These are phyloP conservation scores for Rhynchotus rufescens DNA, from an alignment of 2,797 vertebrate genomes.

Conservation along the genomic window DNA sequence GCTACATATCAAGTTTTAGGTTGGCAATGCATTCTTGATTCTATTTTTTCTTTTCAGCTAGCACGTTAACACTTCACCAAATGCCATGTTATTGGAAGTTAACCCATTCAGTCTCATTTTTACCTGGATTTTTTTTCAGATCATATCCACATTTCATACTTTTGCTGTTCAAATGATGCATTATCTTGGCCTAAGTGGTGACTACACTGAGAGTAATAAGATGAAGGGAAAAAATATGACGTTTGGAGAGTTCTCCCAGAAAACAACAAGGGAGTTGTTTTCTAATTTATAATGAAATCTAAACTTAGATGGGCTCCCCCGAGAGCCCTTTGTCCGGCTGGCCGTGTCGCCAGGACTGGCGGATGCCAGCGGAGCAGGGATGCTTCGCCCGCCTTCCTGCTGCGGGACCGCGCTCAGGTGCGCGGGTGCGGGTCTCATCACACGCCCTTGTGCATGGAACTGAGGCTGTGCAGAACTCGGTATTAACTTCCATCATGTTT, in stretches of 20 bases:
- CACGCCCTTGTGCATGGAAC: not conserved
- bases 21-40: not conserved
- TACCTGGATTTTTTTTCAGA: not conserved
- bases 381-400: not conserved
- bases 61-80: not conserved
- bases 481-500: conserved; percentile 36
- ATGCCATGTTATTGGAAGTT: not conserved
- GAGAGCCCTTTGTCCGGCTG: conserved; percentile 27
- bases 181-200: not conserved
- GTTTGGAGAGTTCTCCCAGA: not conserved
- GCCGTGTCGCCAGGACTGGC: not conserved
- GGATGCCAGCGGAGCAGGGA: not conserved
- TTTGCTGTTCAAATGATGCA: not conserved
- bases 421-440: not conserved
- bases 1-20: not conserved
- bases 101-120: not conserved
- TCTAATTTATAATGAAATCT: conserved; percentile 15
- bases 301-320: conserved; percentile 15
- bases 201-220: not conserved
- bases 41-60: not conserved
- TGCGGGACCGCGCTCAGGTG: not conserved
- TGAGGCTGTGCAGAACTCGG: not conserved
- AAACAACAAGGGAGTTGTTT: too few species aligned
- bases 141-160: not conserved
- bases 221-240: not conserved